Evolutionary conservation across 2,888 invertebrate genomes (phyloP).

Genomic region (Craniophora ligustri): DNA sequence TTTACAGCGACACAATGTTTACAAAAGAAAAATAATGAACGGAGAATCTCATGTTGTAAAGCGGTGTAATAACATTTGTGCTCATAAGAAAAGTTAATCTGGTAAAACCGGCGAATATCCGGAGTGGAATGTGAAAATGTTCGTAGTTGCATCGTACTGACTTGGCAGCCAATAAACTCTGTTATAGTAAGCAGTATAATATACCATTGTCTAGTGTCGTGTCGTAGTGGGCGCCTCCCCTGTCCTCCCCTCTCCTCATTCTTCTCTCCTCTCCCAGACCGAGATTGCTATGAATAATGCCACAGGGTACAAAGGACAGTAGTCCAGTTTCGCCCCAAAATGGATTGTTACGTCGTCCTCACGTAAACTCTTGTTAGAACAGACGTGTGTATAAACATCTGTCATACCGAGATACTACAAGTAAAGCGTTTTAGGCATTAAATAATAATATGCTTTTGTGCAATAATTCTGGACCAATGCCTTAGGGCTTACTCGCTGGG

Average conservation of each 20-base stretch:
- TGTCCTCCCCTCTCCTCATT: no score
- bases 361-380: constrained; percentile 30
- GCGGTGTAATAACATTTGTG: constrained; percentile 27
- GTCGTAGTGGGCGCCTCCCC: constrained; percentile 23
- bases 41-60: constrained; percentile 21
- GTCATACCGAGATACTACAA: constrained; percentile 13
- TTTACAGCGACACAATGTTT: constrained; percentile 15
- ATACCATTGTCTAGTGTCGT: constrained; percentile 45
- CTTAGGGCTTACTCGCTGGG: constrained; percentile 36
- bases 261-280: constrained; percentile 34
- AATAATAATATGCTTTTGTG: constrained; percentile 29
- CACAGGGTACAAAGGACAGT: constrained; percentile 36
- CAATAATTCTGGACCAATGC: constrained; percentile 17
- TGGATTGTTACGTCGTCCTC: constrained; percentile 36
- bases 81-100: constrained; percentile 39
- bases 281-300: constrained; percentile 56
- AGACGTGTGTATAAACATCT: constrained; percentile 3
- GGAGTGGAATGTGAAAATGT: constrained; percentile 31
- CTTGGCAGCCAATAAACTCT: constrained; percentile 62
- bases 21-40: constrained; percentile 25
- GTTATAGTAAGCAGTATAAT: constrained; percentile 45
- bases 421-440: constrained; percentile 13
- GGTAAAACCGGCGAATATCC: constrained; percentile 31
- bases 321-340: constrained; percentile 41
- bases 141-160: constrained; percentile 42